Conservation (phyloP, 2,113 vertebrate genomes). For the Onychostruthus taczanowskii region DNA sequence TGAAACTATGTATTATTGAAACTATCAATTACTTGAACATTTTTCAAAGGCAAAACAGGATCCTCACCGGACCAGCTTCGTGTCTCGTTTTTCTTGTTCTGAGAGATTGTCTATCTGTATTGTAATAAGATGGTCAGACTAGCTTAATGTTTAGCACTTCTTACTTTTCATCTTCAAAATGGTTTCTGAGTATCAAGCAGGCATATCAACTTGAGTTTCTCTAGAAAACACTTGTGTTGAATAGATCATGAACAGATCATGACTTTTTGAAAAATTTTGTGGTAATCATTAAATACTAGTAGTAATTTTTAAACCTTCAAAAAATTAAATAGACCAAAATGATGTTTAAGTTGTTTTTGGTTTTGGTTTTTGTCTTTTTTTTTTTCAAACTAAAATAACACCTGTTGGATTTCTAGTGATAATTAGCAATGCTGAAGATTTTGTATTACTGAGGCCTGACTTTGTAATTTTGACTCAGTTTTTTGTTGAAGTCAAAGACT, state of each 20-base stretch:
- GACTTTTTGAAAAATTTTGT: background rate
- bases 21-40: conserved; percentile 42
- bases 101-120: conserved; percentile 17
- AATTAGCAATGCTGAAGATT: background rate
- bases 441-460: background rate
- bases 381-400: background rate
- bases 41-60: conserved; percentile 44
- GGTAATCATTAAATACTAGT: background rate
- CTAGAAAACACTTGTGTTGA: background rate
- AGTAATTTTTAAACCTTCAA: background rate
- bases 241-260: background rate
- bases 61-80: conserved; percentile 5
- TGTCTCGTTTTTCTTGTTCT: conserved; percentile 4
- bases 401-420: background rate
- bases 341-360: background rate
- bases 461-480: background rate
- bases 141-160: background rate
- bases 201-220: background rate
- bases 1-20: conserved; percentile 35
- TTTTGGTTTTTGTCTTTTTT: background rate
- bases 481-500: background rate
- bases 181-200: background rate
- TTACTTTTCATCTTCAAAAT: conserved; percentile 23
- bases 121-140: background rate
- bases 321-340: background rate